Evolutionary conservation across 2,888 invertebrate species (phyloP).

Genomic region (Molorchus minor): DNA sequence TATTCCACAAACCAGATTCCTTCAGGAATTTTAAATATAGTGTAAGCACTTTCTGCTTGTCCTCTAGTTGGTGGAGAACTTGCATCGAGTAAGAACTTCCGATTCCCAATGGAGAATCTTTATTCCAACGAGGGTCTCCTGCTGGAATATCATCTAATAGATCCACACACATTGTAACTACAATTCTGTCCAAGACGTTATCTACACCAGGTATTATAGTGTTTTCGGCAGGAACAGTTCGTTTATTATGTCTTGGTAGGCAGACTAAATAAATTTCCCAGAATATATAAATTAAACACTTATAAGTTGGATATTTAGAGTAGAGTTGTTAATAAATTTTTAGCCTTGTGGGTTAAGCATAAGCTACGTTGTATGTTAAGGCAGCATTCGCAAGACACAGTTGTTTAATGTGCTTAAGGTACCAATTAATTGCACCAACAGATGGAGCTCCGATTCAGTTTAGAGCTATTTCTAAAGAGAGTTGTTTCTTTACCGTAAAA

Average conservation of each 20-base stretch:
- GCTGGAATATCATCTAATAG: constrained; percentile 89
- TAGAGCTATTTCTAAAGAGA: no score
- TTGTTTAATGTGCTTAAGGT: no score
- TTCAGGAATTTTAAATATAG: constrained; percentile 81
- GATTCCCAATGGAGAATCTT: constrained; percentile 62
- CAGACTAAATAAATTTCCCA: constrained; percentile 56
- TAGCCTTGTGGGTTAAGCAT: no score
- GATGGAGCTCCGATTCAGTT: no score
- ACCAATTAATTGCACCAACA: no score
- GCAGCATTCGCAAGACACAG: no score
- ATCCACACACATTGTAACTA: constrained; percentile 76
- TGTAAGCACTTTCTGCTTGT: constrained; percentile 82
- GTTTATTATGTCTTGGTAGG: constrained; percentile 63
- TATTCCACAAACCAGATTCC: constrained; percentile 72
- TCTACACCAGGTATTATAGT: constrained; percentile 58
- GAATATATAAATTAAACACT: no score
- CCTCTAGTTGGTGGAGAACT: constrained; percentile 83
- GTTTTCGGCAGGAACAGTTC: constrained; percentile 63
- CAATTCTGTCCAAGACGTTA: constrained; percentile 65
- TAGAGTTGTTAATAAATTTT: no score
- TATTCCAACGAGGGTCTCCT: constrained; percentile 82
- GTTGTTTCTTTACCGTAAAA: no score
- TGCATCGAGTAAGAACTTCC: constrained; percentile 84
- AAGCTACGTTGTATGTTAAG: no score
- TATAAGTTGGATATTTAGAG: no score